Percentiles rank a stretch among this genome's conserved stretches.
Evolutionary conservation across 92 coral and sea anemone species (phyloP).

Genomic region (Umimayanthus chanpuru): DNA sequence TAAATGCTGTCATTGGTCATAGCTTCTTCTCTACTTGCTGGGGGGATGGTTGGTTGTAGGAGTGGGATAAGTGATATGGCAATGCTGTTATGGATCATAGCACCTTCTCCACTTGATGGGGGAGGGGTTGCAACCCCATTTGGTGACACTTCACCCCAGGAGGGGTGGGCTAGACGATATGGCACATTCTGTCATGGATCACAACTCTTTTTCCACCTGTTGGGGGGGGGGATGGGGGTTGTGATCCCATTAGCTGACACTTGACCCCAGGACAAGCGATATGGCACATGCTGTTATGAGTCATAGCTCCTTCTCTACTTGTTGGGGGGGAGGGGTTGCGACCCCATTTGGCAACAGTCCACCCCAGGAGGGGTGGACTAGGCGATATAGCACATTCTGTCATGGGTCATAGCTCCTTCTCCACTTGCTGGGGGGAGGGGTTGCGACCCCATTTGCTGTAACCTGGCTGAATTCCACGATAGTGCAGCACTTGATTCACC

Average conservation of each 20-base stretch:
- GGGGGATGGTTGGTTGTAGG: no score
- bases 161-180: not conserved
- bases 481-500: slow-evolving; percentile 70
- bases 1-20: not conserved
- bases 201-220: slow-evolving; percentile 47
- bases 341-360: slow-evolving; percentile 69
- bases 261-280: not conserved
- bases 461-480: slow-evolving; percentile 91
- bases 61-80: not conserved
- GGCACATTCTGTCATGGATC: not conserved
- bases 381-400: not conserved
- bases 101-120: slow-evolving; percentile 49
- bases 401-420: slow-evolving; percentile 10
- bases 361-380: not conserved
- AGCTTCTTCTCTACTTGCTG: slow-evolving; percentile 48
- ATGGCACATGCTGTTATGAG: not conserved
- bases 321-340: slow-evolving; percentile 68
- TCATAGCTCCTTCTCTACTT: slow-evolving; percentile 47
- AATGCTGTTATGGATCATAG: not conserved
- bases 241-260: slow-evolving; percentile 76
- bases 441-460: slow-evolving; percentile 98
- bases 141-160: slow-evolving; percentile 43
- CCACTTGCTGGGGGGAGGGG: slow-evolving; percentile 70
- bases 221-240: slow-evolving; percentile 73
- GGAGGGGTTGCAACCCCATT: slow-evolving; percentile 88